Evolutionary conservation across 1,140 invertebrate genomes (phyloP).

Genomic region (Heliconius hermathena): DNA sequence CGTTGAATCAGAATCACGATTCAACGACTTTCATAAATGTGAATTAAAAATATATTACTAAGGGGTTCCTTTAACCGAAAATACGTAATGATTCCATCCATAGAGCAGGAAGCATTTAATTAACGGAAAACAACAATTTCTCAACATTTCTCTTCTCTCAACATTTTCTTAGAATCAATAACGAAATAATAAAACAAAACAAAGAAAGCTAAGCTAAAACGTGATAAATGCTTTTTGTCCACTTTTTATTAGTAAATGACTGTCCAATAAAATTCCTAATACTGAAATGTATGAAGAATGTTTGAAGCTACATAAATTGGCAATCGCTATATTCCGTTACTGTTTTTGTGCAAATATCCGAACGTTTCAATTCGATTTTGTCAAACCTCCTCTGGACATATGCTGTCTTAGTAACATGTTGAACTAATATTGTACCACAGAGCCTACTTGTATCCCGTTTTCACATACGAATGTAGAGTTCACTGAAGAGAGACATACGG

Average conservation of each 20-base stretch:
- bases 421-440: slow-evolving; percentile 38
- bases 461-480: slow-evolving; percentile 32
- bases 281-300: neutral
- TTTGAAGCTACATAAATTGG: slow-evolving; percentile 27
- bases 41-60: too few relatives aligned
- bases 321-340: slow-evolving; percentile 31
- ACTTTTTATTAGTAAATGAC: neutral
- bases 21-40: too few relatives aligned
- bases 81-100: neutral
- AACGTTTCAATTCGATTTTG: slow-evolving; percentile 29
- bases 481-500: slow-evolving; percentile 43
- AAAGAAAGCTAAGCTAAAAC: neutral
- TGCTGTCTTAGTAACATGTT: slow-evolving; percentile 48
- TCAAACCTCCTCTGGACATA: slow-evolving; percentile 28
- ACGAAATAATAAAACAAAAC: neutral
- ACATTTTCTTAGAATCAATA: neutral
- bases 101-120: neutral
- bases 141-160: too few relatives aligned
- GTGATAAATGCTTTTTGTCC: neutral
- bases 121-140: neutral
- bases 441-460: slow-evolving; percentile 43
- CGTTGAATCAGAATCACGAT: too few relatives aligned
- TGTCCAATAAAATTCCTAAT: neutral
- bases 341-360: slow-evolving; percentile 31
- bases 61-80: neutral